Conservation (phyloP, 2,113 vertebrate species). For the Lutjanus erythropterus region DNA sequence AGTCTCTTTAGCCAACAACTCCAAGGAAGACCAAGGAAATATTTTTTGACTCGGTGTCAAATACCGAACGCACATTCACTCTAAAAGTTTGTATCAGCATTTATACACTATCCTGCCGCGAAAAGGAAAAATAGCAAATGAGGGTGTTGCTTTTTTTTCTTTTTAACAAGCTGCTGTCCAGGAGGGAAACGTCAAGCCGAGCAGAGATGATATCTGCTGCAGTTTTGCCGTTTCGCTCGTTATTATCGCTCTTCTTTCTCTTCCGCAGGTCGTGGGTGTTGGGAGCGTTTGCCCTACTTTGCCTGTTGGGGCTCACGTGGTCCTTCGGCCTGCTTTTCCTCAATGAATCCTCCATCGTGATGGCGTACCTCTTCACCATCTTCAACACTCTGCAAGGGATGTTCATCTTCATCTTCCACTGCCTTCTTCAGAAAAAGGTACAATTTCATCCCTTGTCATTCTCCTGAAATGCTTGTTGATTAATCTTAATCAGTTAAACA, state of each 20-base stretch:
- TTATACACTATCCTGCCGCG: not conserved
- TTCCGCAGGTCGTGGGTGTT: slow-evolving; percentile 96
- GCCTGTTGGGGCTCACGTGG: slow-evolving; percentile 96
- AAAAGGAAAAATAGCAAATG: slow-evolving; percentile 13
- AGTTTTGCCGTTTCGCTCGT: not conserved
- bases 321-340: slow-evolving; percentile 96
- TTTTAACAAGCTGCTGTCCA: slow-evolving; percentile 26
- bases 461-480: too few relatives aligned
- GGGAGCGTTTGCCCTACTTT: slow-evolving; percentile 95
- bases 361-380: slow-evolving; percentile 98
- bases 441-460: slow-evolving; percentile 31
- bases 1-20: slow-evolving; percentile 48
- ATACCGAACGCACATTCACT: slow-evolving; percentile 18
- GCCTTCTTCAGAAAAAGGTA: slow-evolving; percentile 98
- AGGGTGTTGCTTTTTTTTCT: not conserved
- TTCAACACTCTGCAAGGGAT: slow-evolving; percentile 99
- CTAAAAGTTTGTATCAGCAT: slow-evolving; percentile 41
- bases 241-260: slow-evolving; percentile 51
- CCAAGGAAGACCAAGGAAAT: slow-evolving; percentile 41
- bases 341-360: slow-evolving; percentile 95
- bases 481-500: too few relatives aligned
- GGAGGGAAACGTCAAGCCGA: not conserved
- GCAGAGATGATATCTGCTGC: not conserved
- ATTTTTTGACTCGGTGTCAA: slow-evolving; percentile 43
- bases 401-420: slow-evolving; percentile 99